Evolutionary conservation across 2,113 vertebrate genomes (phyloP).

Genomic region (Notarius quadriscutis): DNA sequence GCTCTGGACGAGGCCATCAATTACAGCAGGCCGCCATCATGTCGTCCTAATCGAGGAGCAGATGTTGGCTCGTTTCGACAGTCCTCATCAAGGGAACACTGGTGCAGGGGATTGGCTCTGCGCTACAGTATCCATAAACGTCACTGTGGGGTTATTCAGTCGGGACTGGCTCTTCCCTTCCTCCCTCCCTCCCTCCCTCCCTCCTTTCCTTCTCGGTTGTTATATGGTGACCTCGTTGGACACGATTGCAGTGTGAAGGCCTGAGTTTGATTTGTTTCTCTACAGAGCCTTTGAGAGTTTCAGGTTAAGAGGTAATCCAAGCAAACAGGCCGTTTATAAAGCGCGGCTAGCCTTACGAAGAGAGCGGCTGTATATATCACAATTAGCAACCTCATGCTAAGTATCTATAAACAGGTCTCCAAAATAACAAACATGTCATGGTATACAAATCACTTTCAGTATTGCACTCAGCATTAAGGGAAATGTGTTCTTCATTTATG

Average conservation of each 20-base stretch:
- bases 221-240: constrained; percentile 49
- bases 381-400: constrained; percentile 50
- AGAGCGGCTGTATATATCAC: constrained; percentile 48
- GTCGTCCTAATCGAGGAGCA: constrained; percentile 54
- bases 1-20: constrained; percentile 49
- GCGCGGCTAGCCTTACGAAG: constrained; percentile 31
- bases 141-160: constrained; percentile 33
- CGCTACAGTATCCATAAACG: constrained; percentile 51
- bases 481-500: constrained; percentile 40
- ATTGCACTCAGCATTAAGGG: constrained; percentile 38
- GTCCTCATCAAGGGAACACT: constrained; percentile 45
- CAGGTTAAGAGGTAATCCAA: constrained; percentile 48
- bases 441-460: constrained; percentile 44
- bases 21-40: constrained; percentile 51
- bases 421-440: constrained; percentile 49
- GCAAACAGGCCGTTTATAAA: constrained; percentile 39
- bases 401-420: constrained; percentile 50
- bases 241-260: constrained; percentile 44
- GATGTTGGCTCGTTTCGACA: constrained; percentile 49
- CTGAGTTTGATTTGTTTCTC: constrained; percentile 49
- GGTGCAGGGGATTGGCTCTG: constrained; percentile 38
- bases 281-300: constrained; percentile 47
- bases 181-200: neutral
- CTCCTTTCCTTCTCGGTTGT: constrained; percentile 5
- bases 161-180: neutral